Percentiles rank a stretch among this genome's conserved stretches.
phyloP scores from a whole-genome alignment of 2,888 invertebrate genomes.

The Nomada flava region DNA sequence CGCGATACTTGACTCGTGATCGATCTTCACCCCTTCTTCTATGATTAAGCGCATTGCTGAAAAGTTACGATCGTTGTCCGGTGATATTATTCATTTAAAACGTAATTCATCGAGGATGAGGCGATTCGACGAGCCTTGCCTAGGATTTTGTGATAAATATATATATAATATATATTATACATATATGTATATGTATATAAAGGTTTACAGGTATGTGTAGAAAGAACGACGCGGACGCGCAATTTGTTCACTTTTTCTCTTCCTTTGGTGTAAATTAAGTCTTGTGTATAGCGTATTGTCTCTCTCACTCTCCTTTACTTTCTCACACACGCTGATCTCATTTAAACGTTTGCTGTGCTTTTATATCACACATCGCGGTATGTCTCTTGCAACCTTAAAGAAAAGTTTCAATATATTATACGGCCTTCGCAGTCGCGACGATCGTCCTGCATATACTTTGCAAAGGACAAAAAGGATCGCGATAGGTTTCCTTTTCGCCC shows the following conservation, averaged over 20 bases:
- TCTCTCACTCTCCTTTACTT: conserved; percentile 42
- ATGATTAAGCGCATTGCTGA: conserved; percentile 7
- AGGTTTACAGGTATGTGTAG: conserved; percentile 49
- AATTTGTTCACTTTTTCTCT: conserved; percentile 10
- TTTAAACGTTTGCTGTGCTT: conserved; percentile 17
- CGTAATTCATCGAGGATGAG: conserved; percentile 29
- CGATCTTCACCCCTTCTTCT: conserved; percentile 16
- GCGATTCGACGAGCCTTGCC: conserved; percentile 32
- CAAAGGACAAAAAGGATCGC: conserved; percentile 34
- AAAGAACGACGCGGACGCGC: conserved; percentile 41
- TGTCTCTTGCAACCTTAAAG: conserved; percentile 21
- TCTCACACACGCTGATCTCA: conserved; percentile 23
- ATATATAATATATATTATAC: conserved; percentile 6
- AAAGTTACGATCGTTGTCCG: conserved; percentile 53
- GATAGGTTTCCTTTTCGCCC: neutral
- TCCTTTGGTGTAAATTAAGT: conserved; percentile 57
- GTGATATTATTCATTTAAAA: conserved; percentile 23
- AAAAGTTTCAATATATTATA: conserved; percentile 8
- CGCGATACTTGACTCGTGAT: conserved; percentile 16
- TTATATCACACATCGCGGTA: conserved; percentile 28
- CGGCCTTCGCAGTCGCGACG: conserved; percentile 26
- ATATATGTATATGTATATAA: conserved; percentile 29
- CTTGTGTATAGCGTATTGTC: conserved; percentile 58
- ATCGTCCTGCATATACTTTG: conserved; percentile 36
- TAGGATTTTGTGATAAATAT: conserved; percentile 36